Conservation (phyloP, 92 coral and sea anemone species). For the Bergia puertoricense region DNA sequence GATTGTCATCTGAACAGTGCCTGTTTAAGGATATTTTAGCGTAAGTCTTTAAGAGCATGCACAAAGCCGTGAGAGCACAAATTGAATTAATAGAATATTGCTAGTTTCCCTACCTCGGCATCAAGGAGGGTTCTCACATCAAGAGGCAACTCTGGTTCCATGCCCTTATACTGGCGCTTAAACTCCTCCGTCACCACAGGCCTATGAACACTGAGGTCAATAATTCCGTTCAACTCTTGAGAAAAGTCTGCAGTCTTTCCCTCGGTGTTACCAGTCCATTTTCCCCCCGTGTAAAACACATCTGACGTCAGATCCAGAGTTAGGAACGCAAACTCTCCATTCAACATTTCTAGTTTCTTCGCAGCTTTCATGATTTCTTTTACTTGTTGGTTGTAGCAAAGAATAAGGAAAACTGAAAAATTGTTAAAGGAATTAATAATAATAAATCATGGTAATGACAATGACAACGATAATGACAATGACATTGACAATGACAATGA, state of each 20-base stretch:
- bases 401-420: slow-evolving; percentile 63
- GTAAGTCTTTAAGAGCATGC: no score
- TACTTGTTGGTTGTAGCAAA: slow-evolving; percentile 68
- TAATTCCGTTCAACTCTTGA: slow-evolving; percentile 64
- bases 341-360: slow-evolving; percentile 65
- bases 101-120: slow-evolving; percentile 10
- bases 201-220: slow-evolving; percentile 78
- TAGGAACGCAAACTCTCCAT: slow-evolving; percentile 72
- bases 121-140: slow-evolving; percentile 44
- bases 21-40: no score
- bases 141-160: slow-evolving; percentile 31
- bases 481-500: no score
- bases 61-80: no score
- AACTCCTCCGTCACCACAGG: slow-evolving; percentile 62
- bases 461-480: no score
- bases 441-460: no score
- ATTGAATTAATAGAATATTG: no score
- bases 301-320: slow-evolving; percentile 82
- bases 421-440: background rate
- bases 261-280: slow-evolving; percentile 81
- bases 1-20: no score
- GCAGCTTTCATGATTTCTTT: slow-evolving; percentile 65
- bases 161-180: slow-evolving; percentile 46
- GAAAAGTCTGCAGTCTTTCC: slow-evolving; percentile 55
- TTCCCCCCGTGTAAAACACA: slow-evolving; percentile 61